A percentile compares a stretch with the other conserved stretches of the same genome.
Evolutionary conservation across 2,113 vertebrate species (phyloP).

Genomic region (Saguinus midas): DNA sequence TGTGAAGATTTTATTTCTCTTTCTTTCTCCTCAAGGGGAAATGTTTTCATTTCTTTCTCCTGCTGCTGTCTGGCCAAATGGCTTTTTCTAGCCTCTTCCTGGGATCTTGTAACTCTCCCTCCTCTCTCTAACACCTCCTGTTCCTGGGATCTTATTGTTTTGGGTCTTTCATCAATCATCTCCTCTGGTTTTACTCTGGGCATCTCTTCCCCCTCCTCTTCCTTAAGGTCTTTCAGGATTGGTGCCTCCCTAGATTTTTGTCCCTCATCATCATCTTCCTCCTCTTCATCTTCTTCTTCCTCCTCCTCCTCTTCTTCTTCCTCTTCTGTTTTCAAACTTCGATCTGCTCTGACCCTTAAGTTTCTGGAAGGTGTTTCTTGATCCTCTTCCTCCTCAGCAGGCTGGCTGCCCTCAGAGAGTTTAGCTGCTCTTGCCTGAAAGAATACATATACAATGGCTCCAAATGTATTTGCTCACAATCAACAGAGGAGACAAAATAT

Average conservation of each 20-base stretch:
- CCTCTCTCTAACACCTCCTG: slow-evolving; percentile 67
- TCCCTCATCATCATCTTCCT: slow-evolving; percentile 73
- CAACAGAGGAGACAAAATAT: background rate
- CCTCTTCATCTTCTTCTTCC: slow-evolving; percentile 76
- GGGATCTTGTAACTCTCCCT: slow-evolving; percentile 69
- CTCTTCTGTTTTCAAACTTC: slow-evolving; percentile 74
- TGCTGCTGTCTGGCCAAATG: slow-evolving; percentile 46
- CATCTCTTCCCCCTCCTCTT: slow-evolving; percentile 44
- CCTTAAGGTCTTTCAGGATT: slow-evolving; percentile 60
- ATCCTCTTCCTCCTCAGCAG: slow-evolving; percentile 76
- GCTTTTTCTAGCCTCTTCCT: slow-evolving; percentile 60
- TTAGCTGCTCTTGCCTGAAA: slow-evolving; percentile 79
- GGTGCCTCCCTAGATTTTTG: slow-evolving; percentile 60
- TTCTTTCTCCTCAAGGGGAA: slow-evolving; percentile 45
- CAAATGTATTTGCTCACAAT: slow-evolving; percentile 11
- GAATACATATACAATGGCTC: slow-evolving; percentile 27
- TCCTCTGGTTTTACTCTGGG: slow-evolving; percentile 60
- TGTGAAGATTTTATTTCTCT: slow-evolving; percentile 58
- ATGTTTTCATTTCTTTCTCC: slow-evolving; percentile 41
- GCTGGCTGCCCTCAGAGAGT: slow-evolving; percentile 67
- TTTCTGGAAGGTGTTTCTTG: slow-evolving; percentile 77
- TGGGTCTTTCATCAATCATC: slow-evolving; percentile 50
- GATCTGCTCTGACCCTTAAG: slow-evolving; percentile 75
- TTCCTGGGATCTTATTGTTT: slow-evolving; percentile 40
- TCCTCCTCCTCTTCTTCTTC: slow-evolving; percentile 77